Base-by-base conservation (phyloP, 2,888 invertebrate species). In the Epirrhoe tristata region DNA sequence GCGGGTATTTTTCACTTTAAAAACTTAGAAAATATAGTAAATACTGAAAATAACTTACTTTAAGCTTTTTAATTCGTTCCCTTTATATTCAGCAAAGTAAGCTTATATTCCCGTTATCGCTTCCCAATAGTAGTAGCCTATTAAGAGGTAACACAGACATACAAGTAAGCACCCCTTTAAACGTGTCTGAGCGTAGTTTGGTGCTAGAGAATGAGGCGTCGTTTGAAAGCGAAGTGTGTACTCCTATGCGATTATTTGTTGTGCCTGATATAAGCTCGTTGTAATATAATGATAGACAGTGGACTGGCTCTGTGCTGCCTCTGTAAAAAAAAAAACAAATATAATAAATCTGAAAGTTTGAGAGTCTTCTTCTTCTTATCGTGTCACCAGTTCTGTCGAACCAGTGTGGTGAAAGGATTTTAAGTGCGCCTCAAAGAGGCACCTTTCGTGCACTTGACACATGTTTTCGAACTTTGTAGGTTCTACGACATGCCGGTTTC, bases 281-380 rank as follows among this genome's bases (percentile, higher is more conserved):
- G 82, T 96, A 96, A 88, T 97, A 96, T 51, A 96, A 94, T 51
- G 96, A 95, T 70, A 98, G 94, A 79, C 98, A 98, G 89, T 98
- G 98, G 1, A 98, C 98, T 0, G 99, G 98, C 85, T 99, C 99
- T 1, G 97, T 97, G 58, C 96, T 96, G 68, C 98, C 98, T 93
- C 98, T 98, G 90, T 52, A 54, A 17, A 72, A 6, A 52, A 63
- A 43, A 62, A 32, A n/a, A n/a, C n/a, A n/a, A n/a, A n/a, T n/a
- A n/a, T n/a, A n/a, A n/a, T n/a, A n/a, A n/a, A n/a, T n/a, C n/a
- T n/a, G n/a, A n/a, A n/a, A n/a, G n/a, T n/a, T n/a, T n/a, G n/a
- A n/a, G n/a, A n/a, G n/a, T n/a, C n/a, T n/a, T n/a, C n/a, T n/a
- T n/a, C n/a, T n/a, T n/a, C n/a, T n/a, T n/a, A n/a, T n/a, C n/a